Percentiles rank a stretch among this genome's conserved stretches.
Conservation (phyloP, 2,797 vertebrate species). For the Cossypha polioptera region DNA sequence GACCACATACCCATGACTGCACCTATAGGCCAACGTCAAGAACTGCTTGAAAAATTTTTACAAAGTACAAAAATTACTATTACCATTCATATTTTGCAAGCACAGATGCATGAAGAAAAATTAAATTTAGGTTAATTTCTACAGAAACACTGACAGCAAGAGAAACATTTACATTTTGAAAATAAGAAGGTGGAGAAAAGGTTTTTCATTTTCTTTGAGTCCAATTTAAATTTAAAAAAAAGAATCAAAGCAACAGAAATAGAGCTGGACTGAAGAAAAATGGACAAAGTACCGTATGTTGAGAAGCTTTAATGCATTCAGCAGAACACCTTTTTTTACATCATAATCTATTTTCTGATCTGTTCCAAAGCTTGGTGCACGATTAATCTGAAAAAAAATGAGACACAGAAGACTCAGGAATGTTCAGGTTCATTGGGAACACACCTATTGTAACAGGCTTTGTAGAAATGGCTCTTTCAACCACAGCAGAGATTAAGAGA, state of each 20-base stretch:
- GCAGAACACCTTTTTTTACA: conserved; percentile 93
- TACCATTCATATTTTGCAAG: not conserved
- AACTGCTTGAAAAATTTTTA: not conserved
- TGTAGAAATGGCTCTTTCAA: not conserved
- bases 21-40: not conserved
- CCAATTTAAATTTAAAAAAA: not conserved
- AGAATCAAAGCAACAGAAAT: not conserved
- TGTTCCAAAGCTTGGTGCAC: conserved; percentile 97
- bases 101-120: not conserved
- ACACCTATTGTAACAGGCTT: not conserved
- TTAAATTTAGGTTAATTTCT: not conserved
- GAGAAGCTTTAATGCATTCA: conserved; percentile 92
- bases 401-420: conserved; percentile 21
- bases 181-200: not conserved
- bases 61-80: not conserved
- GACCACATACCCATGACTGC: not conserved
- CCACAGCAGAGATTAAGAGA: not conserved
- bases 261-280: not conserved
- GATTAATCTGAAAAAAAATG: conserved; percentile 89
- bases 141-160: not conserved
- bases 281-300: conserved; percentile 87
- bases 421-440: not conserved
- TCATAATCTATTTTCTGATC: conserved; percentile 99
- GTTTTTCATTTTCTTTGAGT: not conserved
- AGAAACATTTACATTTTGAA: not conserved